Evolutionary conservation across 1,140 invertebrate genomes (phyloP).

Genomic region (Maniola jurtina): DNA sequence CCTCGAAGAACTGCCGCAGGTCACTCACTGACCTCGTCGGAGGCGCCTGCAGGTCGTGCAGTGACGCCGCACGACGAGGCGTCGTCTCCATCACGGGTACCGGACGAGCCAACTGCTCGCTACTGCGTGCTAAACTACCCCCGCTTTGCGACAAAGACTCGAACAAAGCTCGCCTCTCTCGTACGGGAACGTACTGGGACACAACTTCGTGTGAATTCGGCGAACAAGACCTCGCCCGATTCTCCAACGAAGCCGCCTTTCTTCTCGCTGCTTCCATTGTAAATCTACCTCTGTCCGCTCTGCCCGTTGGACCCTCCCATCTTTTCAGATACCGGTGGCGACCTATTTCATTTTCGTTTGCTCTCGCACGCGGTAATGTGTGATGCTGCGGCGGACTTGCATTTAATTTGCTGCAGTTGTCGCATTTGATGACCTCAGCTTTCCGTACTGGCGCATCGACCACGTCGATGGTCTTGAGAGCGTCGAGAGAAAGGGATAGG

Average conservation of each 20-base stretch:
- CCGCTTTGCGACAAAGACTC: constrained; percentile 63
- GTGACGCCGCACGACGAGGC: constrained; percentile 61
- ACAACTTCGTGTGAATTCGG: constrained; percentile 66
- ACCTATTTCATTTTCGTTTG: constrained; percentile 58
- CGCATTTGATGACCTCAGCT: constrained; percentile 66
- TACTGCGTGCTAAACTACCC: constrained; percentile 60
- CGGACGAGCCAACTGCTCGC: constrained; percentile 62
- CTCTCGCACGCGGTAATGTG: constrained; percentile 63
- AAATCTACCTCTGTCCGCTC: constrained; percentile 57
- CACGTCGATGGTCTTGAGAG: constrained; percentile 60
- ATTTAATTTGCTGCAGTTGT: constrained; percentile 69
- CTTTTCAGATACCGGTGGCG: constrained; percentile 68
- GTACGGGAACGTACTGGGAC: constrained; percentile 63
- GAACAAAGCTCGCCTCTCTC: constrained; percentile 64
- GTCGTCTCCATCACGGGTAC: constrained; percentile 45
- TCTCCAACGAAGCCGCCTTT: constrained; percentile 63
- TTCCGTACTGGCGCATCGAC: constrained; percentile 62
- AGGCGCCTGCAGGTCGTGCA: constrained; percentile 68
- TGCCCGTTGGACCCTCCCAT: constrained; percentile 65
- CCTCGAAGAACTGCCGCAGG: constrained; percentile 71
- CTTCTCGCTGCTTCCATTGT: constrained; percentile 65
- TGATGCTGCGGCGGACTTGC: constrained; percentile 56
- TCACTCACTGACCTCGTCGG: constrained; percentile 70
- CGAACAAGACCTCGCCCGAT: constrained; percentile 66
- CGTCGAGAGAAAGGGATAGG: constrained; percentile 68